Evolutionary conservation across 92 coral and sea anemone genomes (phyloP).

Genomic region (Ricordea florida): DNA sequence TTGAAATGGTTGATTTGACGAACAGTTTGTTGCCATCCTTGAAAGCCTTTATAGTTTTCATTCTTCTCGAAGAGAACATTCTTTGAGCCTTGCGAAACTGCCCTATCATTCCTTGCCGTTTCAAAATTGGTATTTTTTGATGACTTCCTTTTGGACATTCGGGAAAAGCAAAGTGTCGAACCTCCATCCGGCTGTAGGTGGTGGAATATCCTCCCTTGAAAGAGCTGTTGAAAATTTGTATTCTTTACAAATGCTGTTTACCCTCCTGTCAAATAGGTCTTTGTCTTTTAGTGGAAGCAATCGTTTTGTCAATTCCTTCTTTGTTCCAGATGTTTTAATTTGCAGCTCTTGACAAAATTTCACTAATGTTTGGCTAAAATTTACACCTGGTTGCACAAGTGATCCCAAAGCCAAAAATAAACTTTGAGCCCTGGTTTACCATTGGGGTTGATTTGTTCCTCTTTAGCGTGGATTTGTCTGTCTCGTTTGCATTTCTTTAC

Average conservation of each 20-base stretch:
- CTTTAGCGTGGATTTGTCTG: too few species aligned
- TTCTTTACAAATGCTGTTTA: conserved; percentile 7
- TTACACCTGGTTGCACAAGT: too few species aligned
- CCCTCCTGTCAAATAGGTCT: not conserved
- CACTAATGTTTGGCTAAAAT: too few species aligned
- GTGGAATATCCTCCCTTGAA: conserved; percentile 2
- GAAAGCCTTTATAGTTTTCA: conserved; percentile 34
- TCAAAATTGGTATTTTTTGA: conserved; percentile 27
- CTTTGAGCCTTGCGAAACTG: conserved; percentile 42
- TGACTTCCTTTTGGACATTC: conserved; percentile 17
- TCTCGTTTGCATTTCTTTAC: too few species aligned
- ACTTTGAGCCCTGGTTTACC: too few species aligned
- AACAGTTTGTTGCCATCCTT: conserved; percentile 16
- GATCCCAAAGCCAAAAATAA: too few species aligned
- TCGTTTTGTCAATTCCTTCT: not conserved
- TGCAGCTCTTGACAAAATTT: too few species aligned
- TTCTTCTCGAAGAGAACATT: conserved; percentile 37
- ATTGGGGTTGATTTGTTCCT: too few species aligned
- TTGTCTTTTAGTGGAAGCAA: not conserved
- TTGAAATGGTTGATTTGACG: conserved; percentile 12
- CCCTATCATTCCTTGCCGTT: conserved; percentile 38
- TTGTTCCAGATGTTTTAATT: too few species aligned
- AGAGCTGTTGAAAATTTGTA: conserved; percentile 17
- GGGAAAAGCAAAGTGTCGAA: conserved; percentile 12
- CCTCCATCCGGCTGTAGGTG: conserved; percentile 21